A percentile compares a stretch with the other conserved stretches of the same genome.
Evolutionary conservation across 2,888 invertebrate genomes (phyloP).

Genomic region (Polymixis flavicincta): DNA sequence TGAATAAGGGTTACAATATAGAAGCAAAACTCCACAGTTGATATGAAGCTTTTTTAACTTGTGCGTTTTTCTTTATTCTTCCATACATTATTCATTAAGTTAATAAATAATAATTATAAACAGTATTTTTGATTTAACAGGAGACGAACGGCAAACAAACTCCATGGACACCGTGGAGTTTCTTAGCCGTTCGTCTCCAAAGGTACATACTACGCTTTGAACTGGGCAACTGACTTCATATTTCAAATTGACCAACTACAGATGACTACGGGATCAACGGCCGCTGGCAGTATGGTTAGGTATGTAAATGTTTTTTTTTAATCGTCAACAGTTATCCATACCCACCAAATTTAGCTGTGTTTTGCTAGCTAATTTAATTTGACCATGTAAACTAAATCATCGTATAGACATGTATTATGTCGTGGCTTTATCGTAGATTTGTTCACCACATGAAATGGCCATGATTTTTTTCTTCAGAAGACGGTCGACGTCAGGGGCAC

Average conservation of each 20-base stretch:
- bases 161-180: no score
- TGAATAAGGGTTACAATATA: not conserved
- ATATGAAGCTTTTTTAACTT: no score
- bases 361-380: not conserved
- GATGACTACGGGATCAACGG: not conserved
- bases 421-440: no score
- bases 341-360: not conserved
- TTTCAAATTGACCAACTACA: not conserved
- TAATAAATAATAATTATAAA: no score
- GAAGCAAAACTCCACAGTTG: not conserved
- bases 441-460: no score
- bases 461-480: no score
- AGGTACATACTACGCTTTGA: not conserved
- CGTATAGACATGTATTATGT: no score
- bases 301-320: not conserved
- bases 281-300: no score
- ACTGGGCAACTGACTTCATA: not conserved
- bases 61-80: not conserved
- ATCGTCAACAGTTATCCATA: not conserved
- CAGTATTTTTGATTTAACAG: no score
- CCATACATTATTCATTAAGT: no score
- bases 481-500: no score
- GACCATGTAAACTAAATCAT: not conserved
- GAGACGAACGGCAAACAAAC: no score
- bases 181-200: not conserved